These are phyloP conservation scores for Gymnosoma rotundatum DNA, from an alignment of 2,888 invertebrate genomes.

Conservation along the genomic window DNA sequence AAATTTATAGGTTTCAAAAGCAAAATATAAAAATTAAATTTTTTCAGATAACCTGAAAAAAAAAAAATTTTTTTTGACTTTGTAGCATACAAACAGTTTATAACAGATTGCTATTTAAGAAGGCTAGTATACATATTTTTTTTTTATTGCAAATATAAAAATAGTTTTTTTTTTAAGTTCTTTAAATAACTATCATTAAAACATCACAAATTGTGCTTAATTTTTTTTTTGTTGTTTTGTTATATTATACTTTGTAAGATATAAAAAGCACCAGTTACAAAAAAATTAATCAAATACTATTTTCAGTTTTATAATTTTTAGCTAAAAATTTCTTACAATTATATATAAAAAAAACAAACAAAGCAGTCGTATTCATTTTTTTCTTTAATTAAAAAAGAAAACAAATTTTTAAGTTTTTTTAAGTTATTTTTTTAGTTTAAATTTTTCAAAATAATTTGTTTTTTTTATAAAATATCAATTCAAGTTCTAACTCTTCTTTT, in stretches of 20 bases:
- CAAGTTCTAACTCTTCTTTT: no score
- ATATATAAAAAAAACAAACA: constrained; percentile 39
- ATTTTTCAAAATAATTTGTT: no score
- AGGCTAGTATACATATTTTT: neutral
- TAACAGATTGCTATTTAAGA: constrained; percentile 18
- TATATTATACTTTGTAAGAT: constrained; percentile 61
- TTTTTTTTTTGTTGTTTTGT: constrained; percentile 22
- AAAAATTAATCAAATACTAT: constrained; percentile 52
- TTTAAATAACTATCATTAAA: constrained; percentile 39
- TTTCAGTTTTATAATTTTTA: constrained; percentile 71
- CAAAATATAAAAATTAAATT: no score
- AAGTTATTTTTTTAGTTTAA: no score
- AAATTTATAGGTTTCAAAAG: no score
- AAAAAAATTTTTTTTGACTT: no score
- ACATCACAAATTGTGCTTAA: constrained; percentile 50
- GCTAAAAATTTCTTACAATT: constrained; percentile 67
- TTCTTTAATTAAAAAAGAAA: neutral
- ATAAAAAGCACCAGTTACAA: constrained; percentile 58
- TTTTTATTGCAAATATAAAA: neutral
- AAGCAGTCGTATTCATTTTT: constrained; percentile 60
- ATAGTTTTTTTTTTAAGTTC: constrained; percentile 31
- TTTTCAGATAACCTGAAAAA: no score
- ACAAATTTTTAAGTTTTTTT: no score
- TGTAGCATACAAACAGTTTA: no score
- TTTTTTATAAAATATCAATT: no score